Conservation (phyloP, 2,888 invertebrate species). For the Caenorhabditis becei region DNA sequence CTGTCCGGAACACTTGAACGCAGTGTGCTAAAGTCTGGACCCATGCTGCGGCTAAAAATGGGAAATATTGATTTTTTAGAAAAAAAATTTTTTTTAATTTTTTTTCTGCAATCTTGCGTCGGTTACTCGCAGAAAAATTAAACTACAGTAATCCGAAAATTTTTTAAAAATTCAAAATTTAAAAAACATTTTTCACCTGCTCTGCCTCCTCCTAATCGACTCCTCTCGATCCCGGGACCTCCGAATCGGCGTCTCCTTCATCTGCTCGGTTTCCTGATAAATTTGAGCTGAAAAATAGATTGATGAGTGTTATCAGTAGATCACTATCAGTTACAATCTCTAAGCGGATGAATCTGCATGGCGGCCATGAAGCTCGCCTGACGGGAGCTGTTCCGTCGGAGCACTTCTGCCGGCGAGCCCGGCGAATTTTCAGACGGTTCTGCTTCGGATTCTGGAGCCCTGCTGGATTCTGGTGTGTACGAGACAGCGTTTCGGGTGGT, state of each 20-base stretch:
- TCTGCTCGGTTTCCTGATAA: conserved; percentile 1
- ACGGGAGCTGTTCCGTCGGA: conserved; percentile 58
- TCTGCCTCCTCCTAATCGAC: conserved; percentile 34
- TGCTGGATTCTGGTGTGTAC: neutral
- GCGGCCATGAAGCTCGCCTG: conserved; percentile 72
- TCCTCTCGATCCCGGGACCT: conserved; percentile 10
- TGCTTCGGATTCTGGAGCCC: neutral
- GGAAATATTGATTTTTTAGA: neutral
- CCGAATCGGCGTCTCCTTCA: conserved; percentile 38
- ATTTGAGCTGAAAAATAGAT: conserved; percentile 16
- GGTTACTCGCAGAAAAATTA: neutral
- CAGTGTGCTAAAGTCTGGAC: conserved; percentile 42
- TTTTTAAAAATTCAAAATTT: too few species aligned
- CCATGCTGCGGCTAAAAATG: conserved; percentile 29
- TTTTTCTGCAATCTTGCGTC: neutral
- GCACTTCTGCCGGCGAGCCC: neutral
- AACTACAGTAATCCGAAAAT: neutral
- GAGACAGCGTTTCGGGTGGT: neutral
- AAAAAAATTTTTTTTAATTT: neutral
- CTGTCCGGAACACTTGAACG: neutral
- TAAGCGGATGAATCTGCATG: conserved; percentile 51
- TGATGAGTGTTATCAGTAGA: neutral
- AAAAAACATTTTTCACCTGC: conserved; percentile 20
- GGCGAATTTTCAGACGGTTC: neutral
- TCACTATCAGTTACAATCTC: conserved; percentile 37